Evolutionary conservation across 2,888 invertebrate species (phyloP), one percentile per base, ranked within the genome.

Genomic region (Hirtodrosophila cameraria): DNA sequence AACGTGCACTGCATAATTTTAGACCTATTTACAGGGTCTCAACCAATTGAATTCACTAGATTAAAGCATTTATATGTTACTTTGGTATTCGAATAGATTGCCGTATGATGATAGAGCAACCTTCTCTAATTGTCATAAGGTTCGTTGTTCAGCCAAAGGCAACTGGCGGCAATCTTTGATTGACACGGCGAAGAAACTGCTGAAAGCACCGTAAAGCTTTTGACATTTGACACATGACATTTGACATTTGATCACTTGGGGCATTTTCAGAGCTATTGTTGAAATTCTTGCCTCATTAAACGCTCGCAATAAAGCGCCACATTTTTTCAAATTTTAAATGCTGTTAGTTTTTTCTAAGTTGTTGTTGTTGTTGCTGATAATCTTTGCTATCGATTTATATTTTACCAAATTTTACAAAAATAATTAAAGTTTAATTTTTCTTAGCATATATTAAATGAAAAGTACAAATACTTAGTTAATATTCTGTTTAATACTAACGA

Each of bases 231-330:
- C 53, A 45, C 42, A 45, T 65, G 64, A 60, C 61, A 75, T 48
- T 41, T 60, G 80, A 74, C 74, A 58, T 50, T 27, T 45, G 59
- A 39, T 41, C 59, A 80, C 60, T 25, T 41, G 38, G 38, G 30
- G 11, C 11, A 12, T 16, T 30, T 31, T 31, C 13, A 9, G 28
- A 11, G 36, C 15, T 48, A 35, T 43, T 57, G 61, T 64, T 62
- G 54, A 61, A 80, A 85, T 76, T 79, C 83, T 83, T 82, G 71
- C 60, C 77, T 79, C 86, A 83, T 85, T 85, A 81, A 81, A 85
- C 74, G 81, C 58, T 76, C 57, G 83, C 74, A 85, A 81, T 85
- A 85, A 81, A 81, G 81, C 83, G 77, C 72, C 86, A 82, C 76
- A 74, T 85, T 85, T 74, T 68, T 60, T 82, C 41, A 71, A 75